phyloP scores from a whole-genome alignment of 2,888 invertebrate genomes.

The Sminthurides aquaticus region DNA sequence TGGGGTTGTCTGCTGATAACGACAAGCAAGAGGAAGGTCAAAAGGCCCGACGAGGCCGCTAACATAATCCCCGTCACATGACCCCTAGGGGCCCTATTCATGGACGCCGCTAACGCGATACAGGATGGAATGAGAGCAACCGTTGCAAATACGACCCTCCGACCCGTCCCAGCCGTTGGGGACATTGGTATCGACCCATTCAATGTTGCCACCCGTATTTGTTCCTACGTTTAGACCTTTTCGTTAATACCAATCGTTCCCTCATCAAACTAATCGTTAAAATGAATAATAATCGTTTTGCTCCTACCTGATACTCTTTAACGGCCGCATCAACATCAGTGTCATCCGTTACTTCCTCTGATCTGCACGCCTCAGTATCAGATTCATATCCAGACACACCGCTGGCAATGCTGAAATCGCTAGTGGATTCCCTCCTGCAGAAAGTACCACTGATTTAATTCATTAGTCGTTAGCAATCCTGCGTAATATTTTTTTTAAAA shows the following conservation, averaged over 20 bases:
- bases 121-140: conserved; percentile 39
- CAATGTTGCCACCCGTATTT: conserved; percentile 39
- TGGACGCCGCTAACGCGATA: conserved; percentile 44
- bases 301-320: conserved; percentile 64
- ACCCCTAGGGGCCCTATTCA: conserved; percentile 46
- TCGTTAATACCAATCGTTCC: no score
- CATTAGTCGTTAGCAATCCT: no score
- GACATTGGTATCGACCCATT: conserved; percentile 36
- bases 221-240: conserved; percentile 30
- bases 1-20: conserved; percentile 55
- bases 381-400: conserved; percentile 44
- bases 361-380: conserved; percentile 49
- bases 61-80: conserved; percentile 39
- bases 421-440: conserved; percentile 31
- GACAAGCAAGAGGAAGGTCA: conserved; percentile 45
- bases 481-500: no score
- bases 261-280: no score
- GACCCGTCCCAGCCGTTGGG: conserved; percentile 42
- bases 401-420: conserved; percentile 40
- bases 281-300: background rate
- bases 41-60: conserved; percentile 39
- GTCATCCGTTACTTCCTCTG: conserved; percentile 47
- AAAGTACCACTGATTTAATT: no score
- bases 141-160: conserved; percentile 41
- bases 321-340: conserved; percentile 72